phyloP scores from a whole-genome alignment of 2,797 vertebrate genomes.

The Halcyon smyrnensis region DNA sequence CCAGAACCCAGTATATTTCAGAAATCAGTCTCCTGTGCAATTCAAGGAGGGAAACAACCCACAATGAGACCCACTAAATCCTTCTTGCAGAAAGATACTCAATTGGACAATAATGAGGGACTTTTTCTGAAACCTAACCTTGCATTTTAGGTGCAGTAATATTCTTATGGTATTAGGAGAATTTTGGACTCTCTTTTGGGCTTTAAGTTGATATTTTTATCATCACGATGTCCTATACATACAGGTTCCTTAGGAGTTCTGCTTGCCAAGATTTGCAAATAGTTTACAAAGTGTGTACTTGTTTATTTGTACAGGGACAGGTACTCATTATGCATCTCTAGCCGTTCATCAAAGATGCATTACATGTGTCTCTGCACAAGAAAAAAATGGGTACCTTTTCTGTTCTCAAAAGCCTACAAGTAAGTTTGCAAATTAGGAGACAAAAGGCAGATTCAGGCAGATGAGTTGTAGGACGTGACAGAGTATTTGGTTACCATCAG shows the following conservation, averaged over 20 bases:
- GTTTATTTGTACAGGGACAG: neutral
- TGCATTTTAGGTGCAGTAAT: neutral
- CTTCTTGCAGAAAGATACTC: neutral
- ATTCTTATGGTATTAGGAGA: neutral
- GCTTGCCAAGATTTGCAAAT: neutral
- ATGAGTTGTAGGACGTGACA: neutral
- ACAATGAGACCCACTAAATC: neutral
- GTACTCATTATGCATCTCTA: neutral
- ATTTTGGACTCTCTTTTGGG: neutral
- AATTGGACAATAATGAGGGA: neutral
- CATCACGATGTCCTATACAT: accelerated
- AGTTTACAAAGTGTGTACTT: neutral
- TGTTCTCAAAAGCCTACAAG: neutral
- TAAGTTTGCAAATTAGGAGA: neutral
- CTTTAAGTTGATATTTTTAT: neutral
- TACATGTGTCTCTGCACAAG: neutral
- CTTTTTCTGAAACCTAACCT: neutral
- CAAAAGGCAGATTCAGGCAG: neutral
- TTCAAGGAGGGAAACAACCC: neutral
- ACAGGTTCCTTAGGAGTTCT: neutral
- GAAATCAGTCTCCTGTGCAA: neutral
- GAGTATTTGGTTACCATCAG: neutral
- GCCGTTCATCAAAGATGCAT: neutral
- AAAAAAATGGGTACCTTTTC: neutral
- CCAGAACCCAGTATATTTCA: neutral